These are phyloP conservation scores for Mionectes olivaceus DNA, from an alignment of 2,797 vertebrate species.

Conservation along the genomic window DNA sequence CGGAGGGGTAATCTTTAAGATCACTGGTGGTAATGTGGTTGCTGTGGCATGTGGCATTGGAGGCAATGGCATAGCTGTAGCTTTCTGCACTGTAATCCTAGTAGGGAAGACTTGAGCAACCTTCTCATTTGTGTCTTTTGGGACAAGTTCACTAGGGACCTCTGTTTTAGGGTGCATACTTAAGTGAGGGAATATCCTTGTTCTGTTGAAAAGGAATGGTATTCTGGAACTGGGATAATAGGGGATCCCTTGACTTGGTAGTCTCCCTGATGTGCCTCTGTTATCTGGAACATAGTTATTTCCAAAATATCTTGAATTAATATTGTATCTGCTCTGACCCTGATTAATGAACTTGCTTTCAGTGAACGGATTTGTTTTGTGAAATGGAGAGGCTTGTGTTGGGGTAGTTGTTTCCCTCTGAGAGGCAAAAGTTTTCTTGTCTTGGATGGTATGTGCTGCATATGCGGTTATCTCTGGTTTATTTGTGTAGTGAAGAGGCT, in stretches of 20 bases:
- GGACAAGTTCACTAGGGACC: background rate
- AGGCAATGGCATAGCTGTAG: slow-evolving; percentile 23
- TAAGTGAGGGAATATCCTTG: slow-evolving; percentile 46
- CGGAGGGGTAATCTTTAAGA: background rate
- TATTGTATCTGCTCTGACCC: background rate
- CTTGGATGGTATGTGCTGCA: slow-evolving; percentile 47
- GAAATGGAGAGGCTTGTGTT: slow-evolving; percentile 41
- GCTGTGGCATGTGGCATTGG: background rate
- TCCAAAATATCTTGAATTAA: slow-evolving; percentile 57
- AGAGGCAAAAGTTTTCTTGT: background rate
- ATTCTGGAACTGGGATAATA: slow-evolving; percentile 44
- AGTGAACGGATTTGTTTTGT: background rate
- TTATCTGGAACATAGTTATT: slow-evolving; percentile 80
- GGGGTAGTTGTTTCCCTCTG: background rate
- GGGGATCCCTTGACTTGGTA: slow-evolving; percentile 46
- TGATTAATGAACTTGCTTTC: slow-evolving; percentile 2
- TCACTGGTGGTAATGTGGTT: background rate
- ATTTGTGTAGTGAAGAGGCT: slow-evolving; percentile 53
- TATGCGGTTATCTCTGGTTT: slow-evolving; percentile 64
- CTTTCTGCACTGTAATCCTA: slow-evolving; percentile 37
- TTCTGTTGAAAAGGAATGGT: slow-evolving; percentile 68
- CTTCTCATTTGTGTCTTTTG: background rate
- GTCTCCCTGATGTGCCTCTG: slow-evolving; percentile 51
- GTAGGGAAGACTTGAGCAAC: background rate
- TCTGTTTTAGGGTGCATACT: slow-evolving; percentile 28